Evolutionary conservation across 2,113 vertebrate species (phyloP), one percentile per base, ranked within the genome.

Genomic region (Tragelaphus scriptus): DNA sequence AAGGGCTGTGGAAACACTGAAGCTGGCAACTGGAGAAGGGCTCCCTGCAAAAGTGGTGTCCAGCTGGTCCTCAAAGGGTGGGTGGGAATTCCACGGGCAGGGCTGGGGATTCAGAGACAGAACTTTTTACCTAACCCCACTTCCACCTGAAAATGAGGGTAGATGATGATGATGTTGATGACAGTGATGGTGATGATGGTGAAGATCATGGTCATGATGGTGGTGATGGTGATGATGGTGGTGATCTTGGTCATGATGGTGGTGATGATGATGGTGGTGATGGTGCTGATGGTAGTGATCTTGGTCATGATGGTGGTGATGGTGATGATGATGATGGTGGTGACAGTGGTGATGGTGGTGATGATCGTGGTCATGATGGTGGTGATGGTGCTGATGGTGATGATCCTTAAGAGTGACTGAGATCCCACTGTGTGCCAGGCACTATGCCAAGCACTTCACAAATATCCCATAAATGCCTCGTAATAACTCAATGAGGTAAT

Each of bases 181-280:
- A 14, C 10, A 61, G 10, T 14, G 21, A 6, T 16, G 14, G 6
- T 77, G 10, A 0, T 44, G 11, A 0, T 40, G 65, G 1, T 71
- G 32, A 0, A 13, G 44, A 44, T 44, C 44, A 44, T 36, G 11
- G 0, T 25, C 2, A 0, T 44, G 36, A 1, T 12, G 36, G 0
- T 77, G 11, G 0, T 77, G 71, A 0, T 75, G 21, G 0, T 44
- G 11, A 0, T 13, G 36, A 0, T 40, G 4, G 1, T 68, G 63
- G 2, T 63, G 28, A 2, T 63, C 15, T 0, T 17, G 7, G 7
- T 9, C 8, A 0, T 26, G 71, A 0, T 40, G 23, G 0, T 40
- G 68, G 0, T 71, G n/a, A 0, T 12, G 4, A 0, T 36, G 4
- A 0, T 71, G n/a, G 0, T 36, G 68, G 0, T 36, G n/a, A 0